Conservation (phyloP, 2,797 vertebrate species). For the Lepidocolaptes lacrymiger region DNA sequence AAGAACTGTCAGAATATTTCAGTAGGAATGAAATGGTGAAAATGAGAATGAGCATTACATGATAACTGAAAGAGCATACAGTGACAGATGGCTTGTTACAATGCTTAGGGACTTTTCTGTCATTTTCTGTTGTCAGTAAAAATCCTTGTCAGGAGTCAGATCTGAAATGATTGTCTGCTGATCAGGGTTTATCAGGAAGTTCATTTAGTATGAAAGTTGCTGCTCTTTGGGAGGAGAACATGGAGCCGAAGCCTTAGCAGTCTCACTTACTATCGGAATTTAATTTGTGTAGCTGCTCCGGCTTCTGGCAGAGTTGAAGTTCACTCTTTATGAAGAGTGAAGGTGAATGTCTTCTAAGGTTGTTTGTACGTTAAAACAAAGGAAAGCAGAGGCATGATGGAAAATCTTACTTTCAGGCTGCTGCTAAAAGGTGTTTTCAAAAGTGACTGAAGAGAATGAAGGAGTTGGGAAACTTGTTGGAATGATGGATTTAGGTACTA, state of each 20-base stretch:
- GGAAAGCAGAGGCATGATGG: not conserved
- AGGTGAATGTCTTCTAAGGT: not conserved
- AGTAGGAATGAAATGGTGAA: not conserved
- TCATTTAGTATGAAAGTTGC: not conserved
- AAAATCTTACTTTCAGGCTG: not conserved
- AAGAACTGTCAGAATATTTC: slow-evolving; percentile 18
- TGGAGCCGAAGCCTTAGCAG: not conserved
- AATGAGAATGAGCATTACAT: not conserved
- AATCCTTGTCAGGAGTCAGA: not conserved
- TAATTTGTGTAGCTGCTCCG: not conserved
- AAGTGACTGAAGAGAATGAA: not conserved
- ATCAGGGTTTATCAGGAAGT: not conserved
- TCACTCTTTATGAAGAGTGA: not conserved
- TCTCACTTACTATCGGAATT: not conserved
- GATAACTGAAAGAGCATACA: not conserved
- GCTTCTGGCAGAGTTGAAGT: not conserved
- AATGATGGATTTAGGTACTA: not conserved
- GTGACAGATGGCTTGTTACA: slow-evolving; percentile 25
- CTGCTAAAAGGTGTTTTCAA: not conserved
- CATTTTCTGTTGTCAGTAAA: not conserved
- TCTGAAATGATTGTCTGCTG: not conserved
- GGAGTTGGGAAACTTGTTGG: not conserved
- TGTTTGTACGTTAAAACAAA: not conserved
- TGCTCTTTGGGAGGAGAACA: not conserved
- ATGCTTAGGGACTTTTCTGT: not conserved